Percentiles rank a stretch among this genome's conserved stretches.
These are phyloP conservation scores for Aphodius granarius DNA, from an alignment of 2,888 invertebrate species.

Conservation along the genomic window DNA sequence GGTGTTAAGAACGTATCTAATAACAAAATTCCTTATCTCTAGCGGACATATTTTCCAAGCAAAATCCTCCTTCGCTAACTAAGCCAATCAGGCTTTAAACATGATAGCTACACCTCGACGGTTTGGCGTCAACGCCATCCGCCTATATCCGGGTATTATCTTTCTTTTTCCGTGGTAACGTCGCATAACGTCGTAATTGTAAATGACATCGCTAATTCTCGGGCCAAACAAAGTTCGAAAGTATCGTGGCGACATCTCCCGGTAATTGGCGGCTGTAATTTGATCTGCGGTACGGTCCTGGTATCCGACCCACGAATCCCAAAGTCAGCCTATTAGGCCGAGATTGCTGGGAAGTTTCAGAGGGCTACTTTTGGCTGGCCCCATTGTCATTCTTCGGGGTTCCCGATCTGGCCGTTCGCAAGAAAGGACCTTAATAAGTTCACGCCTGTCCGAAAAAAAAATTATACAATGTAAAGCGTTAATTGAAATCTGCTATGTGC, in stretches of 20 bases:
- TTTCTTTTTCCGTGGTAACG: not conserved
- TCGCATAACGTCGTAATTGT: not conserved
- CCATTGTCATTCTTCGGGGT: not conserved
- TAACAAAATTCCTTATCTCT: not conserved
- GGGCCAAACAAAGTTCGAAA: constrained; percentile 11
- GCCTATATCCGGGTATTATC: not conserved
- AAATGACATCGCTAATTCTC: constrained; percentile 10
- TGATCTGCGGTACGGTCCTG: constrained; percentile 15
- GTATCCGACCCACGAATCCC: not conserved
- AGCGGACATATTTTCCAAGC: not conserved
- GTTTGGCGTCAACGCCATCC: not conserved
- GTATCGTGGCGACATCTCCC: constrained; percentile 7
- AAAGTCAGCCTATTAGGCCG: not conserved
- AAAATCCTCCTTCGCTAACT: not conserved
- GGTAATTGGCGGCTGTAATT: constrained; percentile 19
- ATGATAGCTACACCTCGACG: not conserved
- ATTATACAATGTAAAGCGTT: not conserved
- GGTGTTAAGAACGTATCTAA: no score
- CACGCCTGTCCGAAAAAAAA: not conserved
- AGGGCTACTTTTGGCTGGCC: not conserved
- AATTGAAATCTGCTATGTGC: not conserved
- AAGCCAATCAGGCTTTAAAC: not conserved
- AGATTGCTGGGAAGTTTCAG: not conserved
- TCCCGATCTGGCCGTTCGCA: not conserved
- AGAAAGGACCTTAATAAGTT: not conserved